phyloP scores from a whole-genome alignment of 23 tunicate species.

The Styela plicata region DNA sequence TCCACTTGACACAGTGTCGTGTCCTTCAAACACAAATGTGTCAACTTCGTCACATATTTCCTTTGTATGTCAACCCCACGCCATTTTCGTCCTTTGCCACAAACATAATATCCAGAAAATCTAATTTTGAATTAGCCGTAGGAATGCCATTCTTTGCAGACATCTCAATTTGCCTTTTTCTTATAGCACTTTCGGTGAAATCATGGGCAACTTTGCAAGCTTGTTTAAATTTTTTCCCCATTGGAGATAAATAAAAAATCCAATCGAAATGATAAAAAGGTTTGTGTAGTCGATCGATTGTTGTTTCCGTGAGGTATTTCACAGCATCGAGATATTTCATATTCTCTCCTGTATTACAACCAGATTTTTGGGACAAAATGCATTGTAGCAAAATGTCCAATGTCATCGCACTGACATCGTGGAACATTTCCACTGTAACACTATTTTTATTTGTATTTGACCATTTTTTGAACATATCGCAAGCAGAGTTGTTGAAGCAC shows the following conservation, averaged over 20 bases:
- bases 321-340: conserved; percentile 44
- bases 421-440: conserved; percentile 48
- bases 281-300: conserved; percentile 6
- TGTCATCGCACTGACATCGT: conserved; percentile 45
- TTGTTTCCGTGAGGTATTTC: background rate
- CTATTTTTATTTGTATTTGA: background rate
- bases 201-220: conserved; percentile 27
- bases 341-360: conserved; percentile 44
- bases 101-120: conserved; percentile 54
- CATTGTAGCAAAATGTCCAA: conserved; percentile 59
- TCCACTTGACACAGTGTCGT: conserved; percentile 74
- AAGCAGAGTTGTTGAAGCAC: background rate
- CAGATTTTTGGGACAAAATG: conserved; percentile 45
- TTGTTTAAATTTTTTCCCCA: conserved; percentile 40
- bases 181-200: conserved; percentile 31
- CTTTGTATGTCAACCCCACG: conserved; percentile 43
- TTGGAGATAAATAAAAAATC: conserved; percentile 25
- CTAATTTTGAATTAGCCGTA: conserved; percentile 11
- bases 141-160: too few species aligned
- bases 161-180: background rate
- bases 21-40: conserved; percentile 74
- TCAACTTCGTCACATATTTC: conserved; percentile 75
- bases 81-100: conserved; percentile 54
- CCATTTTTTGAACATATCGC: conserved; percentile 1
- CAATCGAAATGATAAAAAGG: conserved; percentile 45